These are phyloP conservation scores for Vanessa cardui DNA, from an alignment of 2,888 invertebrate species.

Conservation along the genomic window DNA sequence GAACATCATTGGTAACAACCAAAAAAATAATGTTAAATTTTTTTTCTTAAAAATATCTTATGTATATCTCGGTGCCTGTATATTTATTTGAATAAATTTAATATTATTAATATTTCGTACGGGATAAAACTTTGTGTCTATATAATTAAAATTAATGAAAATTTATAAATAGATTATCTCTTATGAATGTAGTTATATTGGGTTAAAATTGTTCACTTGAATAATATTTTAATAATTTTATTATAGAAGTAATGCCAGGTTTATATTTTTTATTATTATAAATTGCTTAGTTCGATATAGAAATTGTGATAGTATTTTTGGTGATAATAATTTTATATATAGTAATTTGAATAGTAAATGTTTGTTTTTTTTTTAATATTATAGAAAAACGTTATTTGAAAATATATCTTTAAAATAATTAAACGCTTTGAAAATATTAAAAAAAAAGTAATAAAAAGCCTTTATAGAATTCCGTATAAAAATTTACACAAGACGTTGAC, in stretches of 20 bases:
- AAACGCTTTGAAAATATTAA: neutral
- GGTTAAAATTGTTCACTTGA: too few relatives aligned
- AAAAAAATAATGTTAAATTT: neutral
- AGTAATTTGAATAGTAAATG: neutral
- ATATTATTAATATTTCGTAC: too few relatives aligned
- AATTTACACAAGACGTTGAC: neutral
- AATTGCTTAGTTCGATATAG: neutral
- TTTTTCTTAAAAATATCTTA: too few relatives aligned
- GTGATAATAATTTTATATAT: conserved; percentile 4
- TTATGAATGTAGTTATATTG: too few relatives aligned
- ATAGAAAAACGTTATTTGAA: neutral
- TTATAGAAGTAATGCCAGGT: neutral
- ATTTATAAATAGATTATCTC: too few relatives aligned
- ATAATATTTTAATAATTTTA: neutral
- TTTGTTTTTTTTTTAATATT: neutral
- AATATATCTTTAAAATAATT: neutral
- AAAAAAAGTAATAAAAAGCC: neutral
- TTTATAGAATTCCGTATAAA: neutral
- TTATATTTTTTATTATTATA: neutral
- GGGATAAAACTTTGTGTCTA: too few relatives aligned
- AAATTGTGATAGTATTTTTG: conserved; percentile 5
- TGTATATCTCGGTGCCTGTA: too few relatives aligned
- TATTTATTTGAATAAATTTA: too few relatives aligned
- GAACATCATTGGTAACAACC: neutral
- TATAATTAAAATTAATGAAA: too few relatives aligned